Evolutionary conservation across 2,888 invertebrate genomes (phyloP), one percentile per base, ranked within the genome.

Genomic region (Lepetodrilus schrolli): DNA sequence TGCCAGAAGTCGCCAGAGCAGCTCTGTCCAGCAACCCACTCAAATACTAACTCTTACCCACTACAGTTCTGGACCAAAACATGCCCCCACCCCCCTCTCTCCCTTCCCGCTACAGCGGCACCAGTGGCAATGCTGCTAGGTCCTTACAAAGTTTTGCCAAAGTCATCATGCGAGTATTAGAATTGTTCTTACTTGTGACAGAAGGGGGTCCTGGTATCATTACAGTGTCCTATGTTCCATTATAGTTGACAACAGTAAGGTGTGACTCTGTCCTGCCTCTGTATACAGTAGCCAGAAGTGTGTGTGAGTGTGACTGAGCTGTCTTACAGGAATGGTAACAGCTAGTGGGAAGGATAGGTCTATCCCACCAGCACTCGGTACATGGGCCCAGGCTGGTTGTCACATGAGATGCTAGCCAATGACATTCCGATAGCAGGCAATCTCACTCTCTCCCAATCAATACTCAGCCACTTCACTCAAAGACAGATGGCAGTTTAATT

Each of bases 401-500:
- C 73, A 73, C 73, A 73, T 30, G 73, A 66, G 66, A 66, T 47
- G 20, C 70, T 37, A 68, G 37, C 73, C 73, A 73, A 73, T 73
- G 73, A 73, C 73, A 73, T 73, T 68, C 73, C 73, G 50, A 66
- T 73, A 68, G 58, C 34, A 48, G 47, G 47, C 74, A 74, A 70
- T 74, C 69, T 37, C 50, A 50, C 50, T 50, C 47, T 34, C 43
- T 58, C 58, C 66, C 69, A 70, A 74, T 74, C 74, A 74, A 74
- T 74, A 74, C 38, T 37, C 30, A 58, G 70, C 49, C 69, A 74
- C 69, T 58, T 58, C 74, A 70, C 65, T 50, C 49, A 30, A 51
- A 74, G 69, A 74, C 74, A 72, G 74, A 74, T 76, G 72, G 76
- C 76, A 74, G 48, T 69, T 69, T 58, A 70, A 69, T 49, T 70